These are phyloP conservation scores for Ceuthmochares aereus DNA, from an alignment of 2,113 vertebrate species.

Conservation along the genomic window DNA sequence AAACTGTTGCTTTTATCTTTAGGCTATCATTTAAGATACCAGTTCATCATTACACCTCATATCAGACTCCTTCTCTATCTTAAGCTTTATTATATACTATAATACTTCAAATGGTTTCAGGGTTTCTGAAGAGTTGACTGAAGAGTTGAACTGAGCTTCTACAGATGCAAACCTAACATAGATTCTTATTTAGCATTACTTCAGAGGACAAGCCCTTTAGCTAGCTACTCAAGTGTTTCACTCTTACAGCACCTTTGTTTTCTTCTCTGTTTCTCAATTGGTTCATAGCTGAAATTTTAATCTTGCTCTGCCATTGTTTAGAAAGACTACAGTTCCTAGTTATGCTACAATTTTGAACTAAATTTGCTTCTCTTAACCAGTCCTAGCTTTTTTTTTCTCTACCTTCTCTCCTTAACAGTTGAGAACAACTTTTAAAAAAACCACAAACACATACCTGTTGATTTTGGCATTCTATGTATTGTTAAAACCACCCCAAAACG, in stretches of 20 bases:
- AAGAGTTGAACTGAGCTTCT: background rate
- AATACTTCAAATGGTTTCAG: background rate
- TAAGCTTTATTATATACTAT: background rate
- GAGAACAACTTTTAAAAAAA: background rate
- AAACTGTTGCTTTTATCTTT: background rate
- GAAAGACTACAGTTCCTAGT: background rate
- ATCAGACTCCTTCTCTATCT: background rate
- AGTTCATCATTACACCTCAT: background rate
- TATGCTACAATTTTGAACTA: background rate
- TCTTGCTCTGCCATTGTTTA: background rate
- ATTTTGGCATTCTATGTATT: fast-evolving
- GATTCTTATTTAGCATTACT: background rate
- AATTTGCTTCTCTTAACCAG: background rate
- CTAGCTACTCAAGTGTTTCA: background rate
- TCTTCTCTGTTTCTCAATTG: fast-evolving
- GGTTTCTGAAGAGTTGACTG: background rate
- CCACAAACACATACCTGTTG: background rate
- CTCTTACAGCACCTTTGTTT: background rate
- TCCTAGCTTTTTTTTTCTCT: background rate
- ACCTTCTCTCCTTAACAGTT: background rate
- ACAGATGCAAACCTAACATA: background rate
- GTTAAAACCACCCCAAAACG: too few species aligned
- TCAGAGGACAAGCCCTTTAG: background rate
- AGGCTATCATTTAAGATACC: background rate
- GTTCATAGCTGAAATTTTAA: background rate